A percentile compares a stretch with the other conserved stretches of the same genome.
Evolutionary conservation across 1,140 invertebrate genomes (phyloP).

Genomic region (Ips typographus): DNA sequence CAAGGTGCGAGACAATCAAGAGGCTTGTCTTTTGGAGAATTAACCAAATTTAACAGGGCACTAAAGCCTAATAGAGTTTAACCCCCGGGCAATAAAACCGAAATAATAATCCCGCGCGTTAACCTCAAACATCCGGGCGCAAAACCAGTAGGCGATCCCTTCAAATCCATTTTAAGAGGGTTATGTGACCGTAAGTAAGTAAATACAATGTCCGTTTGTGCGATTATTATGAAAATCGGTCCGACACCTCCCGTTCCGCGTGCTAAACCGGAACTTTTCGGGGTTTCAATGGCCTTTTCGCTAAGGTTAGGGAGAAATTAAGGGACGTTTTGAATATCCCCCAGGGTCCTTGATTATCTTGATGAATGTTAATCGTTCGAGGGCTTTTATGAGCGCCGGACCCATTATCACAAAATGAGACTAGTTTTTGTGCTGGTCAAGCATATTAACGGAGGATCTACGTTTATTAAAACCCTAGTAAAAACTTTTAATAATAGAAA

Average conservation of each 20-base stretch:
- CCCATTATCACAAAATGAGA: too few species aligned
- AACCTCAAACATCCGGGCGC: conserved; percentile 21
- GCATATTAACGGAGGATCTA: too few species aligned
- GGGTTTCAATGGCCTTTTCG: conserved; percentile 10
- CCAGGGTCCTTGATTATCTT: not conserved
- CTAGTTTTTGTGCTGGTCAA: too few species aligned
- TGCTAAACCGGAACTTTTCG: conserved; percentile 16
- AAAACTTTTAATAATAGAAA: too few species aligned
- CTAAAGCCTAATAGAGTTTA: conserved; percentile 1
- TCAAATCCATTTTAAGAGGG: conserved; percentile 18
- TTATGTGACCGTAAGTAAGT: conserved; percentile 30
- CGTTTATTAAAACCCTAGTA: too few species aligned
- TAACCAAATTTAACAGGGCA: not conserved
- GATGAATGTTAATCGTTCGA: not conserved
- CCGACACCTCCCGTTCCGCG: conserved; percentile 5
- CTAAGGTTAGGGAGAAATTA: conserved; percentile 26
- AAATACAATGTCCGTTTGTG: conserved; percentile 34
- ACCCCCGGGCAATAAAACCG: conserved; percentile 14
- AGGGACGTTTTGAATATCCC: not conserved
- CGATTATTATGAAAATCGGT: conserved; percentile 33
- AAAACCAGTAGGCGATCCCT: conserved; percentile 16
- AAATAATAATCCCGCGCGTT: conserved; percentile 26
- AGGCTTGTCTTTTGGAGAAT: too few species aligned
- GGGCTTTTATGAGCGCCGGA: too few species aligned
- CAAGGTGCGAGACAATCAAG: too few species aligned